Evolutionary conservation across 2,888 invertebrate species (phyloP).

Genomic region (Idaea straminata): DNA sequence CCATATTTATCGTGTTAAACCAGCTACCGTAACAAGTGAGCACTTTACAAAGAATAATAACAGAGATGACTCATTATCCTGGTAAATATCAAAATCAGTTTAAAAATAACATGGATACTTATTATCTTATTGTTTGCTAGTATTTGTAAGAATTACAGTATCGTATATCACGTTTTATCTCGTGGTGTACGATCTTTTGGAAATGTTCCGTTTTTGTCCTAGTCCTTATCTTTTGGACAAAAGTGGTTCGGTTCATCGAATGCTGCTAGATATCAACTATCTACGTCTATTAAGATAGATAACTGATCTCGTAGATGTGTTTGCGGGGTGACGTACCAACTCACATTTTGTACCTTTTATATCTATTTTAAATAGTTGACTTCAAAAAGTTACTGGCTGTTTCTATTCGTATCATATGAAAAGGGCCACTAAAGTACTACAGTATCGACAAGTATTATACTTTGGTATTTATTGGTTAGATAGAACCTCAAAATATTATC

Average conservation of each 20-base stretch:
- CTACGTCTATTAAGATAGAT: conserved; percentile 45
- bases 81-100: conserved; percentile 3
- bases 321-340: conserved; percentile 15
- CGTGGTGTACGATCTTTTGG: conserved; percentile 35
- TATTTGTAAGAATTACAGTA: conserved; percentile 12
- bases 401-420: neutral
- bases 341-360: neutral
- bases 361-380: neutral
- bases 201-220: conserved; percentile 50
- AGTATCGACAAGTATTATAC: neutral
- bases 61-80: conserved; percentile 6
- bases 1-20: neutral
- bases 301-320: conserved; percentile 39
- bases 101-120: conserved; percentile 39
- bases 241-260: conserved; percentile 38
- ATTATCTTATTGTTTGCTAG: conserved; percentile 6
- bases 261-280: conserved; percentile 37
- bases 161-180: conserved; percentile 36
- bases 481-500: neutral
- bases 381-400: neutral
- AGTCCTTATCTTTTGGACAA: conserved; percentile 41
- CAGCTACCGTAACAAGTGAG: neutral
- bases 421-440: neutral
- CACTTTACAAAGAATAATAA: conserved; percentile 20
- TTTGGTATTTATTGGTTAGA: neutral